phyloP scores from a whole-genome alignment of 1,140 invertebrate genomes.

The Brachionus plicatilis region DNA sequence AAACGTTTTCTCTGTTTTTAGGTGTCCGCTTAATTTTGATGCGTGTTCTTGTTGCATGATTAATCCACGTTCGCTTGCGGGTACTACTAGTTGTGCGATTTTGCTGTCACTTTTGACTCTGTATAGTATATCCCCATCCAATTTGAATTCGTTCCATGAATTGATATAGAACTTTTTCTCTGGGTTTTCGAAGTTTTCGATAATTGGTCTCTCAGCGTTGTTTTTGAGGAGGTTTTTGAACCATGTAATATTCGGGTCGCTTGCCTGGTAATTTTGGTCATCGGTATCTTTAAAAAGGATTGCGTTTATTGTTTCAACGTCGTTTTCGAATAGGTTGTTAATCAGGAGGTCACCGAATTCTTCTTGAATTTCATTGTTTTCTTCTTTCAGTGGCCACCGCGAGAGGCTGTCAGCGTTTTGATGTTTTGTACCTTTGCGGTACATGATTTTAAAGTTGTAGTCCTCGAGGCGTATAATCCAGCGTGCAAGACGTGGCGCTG shows the following conservation, averaged over 20 bases:
- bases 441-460: background rate
- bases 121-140: too few relatives aligned
- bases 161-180: too few relatives aligned
- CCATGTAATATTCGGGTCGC: too few relatives aligned
- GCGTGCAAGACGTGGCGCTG: slow-evolving; percentile 48
- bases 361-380: background rate
- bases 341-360: background rate
- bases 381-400: background rate
- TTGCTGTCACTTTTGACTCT: background rate
- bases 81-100: background rate
- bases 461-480: slow-evolving; percentile 20
- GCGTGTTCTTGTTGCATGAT: background rate
- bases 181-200: too few relatives aligned
- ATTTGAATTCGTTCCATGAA: too few relatives aligned
- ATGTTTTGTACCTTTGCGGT: background rate
- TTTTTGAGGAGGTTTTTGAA: too few relatives aligned
- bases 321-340: background rate
- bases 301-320: background rate
- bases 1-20: background rate
- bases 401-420: background rate
- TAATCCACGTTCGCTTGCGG: background rate
- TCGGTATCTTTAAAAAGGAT: background rate
- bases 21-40: background rate
- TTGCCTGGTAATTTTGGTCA: background rate
- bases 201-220: too few relatives aligned